These are phyloP conservation scores for Heliconius himera DNA, from an alignment of 1,140 invertebrate genomes.

Conservation along the genomic window DNA sequence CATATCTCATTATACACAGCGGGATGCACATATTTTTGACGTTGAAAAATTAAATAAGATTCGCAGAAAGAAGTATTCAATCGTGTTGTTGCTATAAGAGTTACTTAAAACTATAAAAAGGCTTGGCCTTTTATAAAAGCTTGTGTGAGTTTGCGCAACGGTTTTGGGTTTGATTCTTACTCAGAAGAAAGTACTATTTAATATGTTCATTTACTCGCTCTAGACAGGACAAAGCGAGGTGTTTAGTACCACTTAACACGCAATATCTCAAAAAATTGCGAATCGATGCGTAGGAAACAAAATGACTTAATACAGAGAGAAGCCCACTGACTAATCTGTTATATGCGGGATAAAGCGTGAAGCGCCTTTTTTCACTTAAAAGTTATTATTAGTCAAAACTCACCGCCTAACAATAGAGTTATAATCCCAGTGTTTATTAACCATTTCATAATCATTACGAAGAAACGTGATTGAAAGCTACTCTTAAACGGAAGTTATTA, in stretches of 20 bases:
- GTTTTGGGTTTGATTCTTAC: neutral
- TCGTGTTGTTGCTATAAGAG: neutral
- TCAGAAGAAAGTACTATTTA: neutral
- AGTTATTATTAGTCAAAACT: neutral
- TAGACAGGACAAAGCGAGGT: neutral
- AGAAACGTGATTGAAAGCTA: slow-evolving; percentile 3
- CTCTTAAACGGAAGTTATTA: neutral
- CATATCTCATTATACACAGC: neutral
- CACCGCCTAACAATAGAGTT: neutral
- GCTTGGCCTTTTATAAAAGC: neutral
- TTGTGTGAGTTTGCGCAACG: neutral
- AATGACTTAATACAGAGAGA: neutral
- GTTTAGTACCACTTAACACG: no score
- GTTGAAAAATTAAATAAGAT: neutral
- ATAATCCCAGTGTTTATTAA: neutral
- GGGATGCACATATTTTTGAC: slow-evolving; percentile 1
- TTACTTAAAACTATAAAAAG: no score
- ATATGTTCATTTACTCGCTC: neutral
- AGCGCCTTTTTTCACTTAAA: no score
- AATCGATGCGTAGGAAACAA: neutral
- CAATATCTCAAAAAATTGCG: neutral
- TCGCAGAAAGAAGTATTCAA: neutral
- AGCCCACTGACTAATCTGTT: no score
- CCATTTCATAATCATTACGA: neutral
- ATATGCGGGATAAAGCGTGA: no score